These are phyloP conservation scores for Ammospiza caudacuta DNA, from an alignment of 2,113 vertebrate genomes.

Conservation along the genomic window DNA sequence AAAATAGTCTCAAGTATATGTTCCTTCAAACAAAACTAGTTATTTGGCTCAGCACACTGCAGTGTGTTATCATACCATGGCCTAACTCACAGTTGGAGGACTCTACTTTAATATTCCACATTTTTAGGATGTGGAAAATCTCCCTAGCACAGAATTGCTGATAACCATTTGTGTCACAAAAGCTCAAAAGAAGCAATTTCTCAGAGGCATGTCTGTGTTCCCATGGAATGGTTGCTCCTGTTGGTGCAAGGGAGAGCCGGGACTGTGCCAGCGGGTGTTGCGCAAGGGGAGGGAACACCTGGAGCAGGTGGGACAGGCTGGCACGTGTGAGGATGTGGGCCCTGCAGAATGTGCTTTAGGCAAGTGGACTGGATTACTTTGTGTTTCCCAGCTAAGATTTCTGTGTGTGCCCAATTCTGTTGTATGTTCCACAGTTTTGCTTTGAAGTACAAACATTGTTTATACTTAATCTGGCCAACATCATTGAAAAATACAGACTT, in stretches of 20 bases:
- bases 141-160: background rate
- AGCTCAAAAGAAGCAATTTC: background rate
- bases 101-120: background rate
- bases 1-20: background rate
- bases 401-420: accelerated
- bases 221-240: background rate
- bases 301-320: background rate
- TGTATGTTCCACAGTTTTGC: background rate
- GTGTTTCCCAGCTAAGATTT: background rate
- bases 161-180: background rate
- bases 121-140: background rate
- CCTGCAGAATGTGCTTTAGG: background rate
- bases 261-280: background rate
- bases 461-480: background rate
- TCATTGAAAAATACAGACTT: background rate
- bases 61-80: background rate
- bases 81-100: background rate
- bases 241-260: too few species aligned
- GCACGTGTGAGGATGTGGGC: accelerated
- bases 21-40: background rate
- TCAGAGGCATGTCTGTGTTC: background rate
- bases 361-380: background rate
- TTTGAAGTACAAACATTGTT: background rate
- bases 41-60: background rate
- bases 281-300: background rate